phyloP scores from a whole-genome alignment of 2,888 invertebrate species.

The Ormyrus labotus region DNA sequence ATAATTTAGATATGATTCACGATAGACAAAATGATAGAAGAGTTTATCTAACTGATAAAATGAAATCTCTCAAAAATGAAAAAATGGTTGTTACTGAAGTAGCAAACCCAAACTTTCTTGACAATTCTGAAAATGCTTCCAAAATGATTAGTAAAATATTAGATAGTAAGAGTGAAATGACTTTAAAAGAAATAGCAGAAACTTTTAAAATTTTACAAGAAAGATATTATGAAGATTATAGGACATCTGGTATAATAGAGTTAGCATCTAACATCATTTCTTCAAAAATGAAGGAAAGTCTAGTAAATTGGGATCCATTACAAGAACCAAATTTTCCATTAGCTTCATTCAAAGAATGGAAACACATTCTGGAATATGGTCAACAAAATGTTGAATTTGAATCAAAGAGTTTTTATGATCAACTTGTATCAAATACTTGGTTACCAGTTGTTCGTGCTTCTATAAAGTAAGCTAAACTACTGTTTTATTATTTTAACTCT shows the following conservation, averaged over 20 bases:
- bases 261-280: constrained; percentile 90
- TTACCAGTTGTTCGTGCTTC: constrained; percentile 88
- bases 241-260: constrained; percentile 88
- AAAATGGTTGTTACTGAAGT: constrained; percentile 82
- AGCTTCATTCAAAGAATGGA: constrained; percentile 84
- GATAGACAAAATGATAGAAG: constrained; percentile 90
- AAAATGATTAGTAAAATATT: constrained; percentile 81
- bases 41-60: constrained; percentile 86
- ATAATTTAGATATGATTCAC: constrained; percentile 94
- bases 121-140: constrained; percentile 83
- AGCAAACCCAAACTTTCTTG: constrained; percentile 82
- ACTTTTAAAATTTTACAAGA: constrained; percentile 80
- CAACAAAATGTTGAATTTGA: constrained; percentile 70
- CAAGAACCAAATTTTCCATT: constrained; percentile 81
- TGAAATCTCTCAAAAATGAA: constrained; percentile 88
- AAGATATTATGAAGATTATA: constrained; percentile 86
- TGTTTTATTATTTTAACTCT: not conserved
- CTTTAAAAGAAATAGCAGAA: constrained; percentile 79
- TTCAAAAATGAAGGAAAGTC: constrained; percentile 86
- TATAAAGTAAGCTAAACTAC: constrained; percentile 80
- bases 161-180: constrained; percentile 77
- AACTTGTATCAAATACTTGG: constrained; percentile 93
- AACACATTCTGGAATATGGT: constrained; percentile 78
- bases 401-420: constrained; percentile 85
- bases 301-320: constrained; percentile 89